phyloP scores from a whole-genome alignment of 2,113 vertebrate species.

The Urocolius indicus region DNA sequence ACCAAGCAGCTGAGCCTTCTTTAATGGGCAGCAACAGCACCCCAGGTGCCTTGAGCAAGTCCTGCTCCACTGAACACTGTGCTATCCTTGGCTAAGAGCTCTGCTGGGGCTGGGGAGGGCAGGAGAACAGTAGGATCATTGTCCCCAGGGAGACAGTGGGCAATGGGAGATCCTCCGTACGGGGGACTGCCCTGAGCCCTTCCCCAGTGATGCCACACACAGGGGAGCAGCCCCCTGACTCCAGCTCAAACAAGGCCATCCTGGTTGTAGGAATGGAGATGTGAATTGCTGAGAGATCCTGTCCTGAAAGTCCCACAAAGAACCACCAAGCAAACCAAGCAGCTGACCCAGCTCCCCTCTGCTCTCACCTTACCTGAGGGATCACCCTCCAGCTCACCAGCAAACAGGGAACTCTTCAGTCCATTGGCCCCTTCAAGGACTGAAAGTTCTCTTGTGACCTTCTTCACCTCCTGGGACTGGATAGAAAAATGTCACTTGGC shows the following conservation, averaged over 20 bases:
- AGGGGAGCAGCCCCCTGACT: neutral
- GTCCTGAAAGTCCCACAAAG: neutral
- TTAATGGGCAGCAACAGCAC: neutral
- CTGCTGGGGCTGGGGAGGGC: neutral
- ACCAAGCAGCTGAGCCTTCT: neutral
- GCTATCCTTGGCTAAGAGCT: neutral
- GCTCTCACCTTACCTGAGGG: neutral
- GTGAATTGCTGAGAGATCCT: neutral
- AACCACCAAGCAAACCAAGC: accelerated
- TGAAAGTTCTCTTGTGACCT: neutral
- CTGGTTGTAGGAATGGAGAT: neutral
- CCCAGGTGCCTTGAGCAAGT: neutral
- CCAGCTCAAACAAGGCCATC: neutral
- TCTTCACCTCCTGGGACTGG: neutral
- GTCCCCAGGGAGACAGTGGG: neutral
- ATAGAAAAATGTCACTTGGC: neutral
- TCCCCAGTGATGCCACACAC: accelerated
- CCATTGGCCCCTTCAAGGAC: accelerated
- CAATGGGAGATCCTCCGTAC: neutral
- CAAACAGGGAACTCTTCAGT: accelerated
- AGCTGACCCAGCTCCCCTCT: neutral
- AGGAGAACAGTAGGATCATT: accelerated
- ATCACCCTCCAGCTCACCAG: neutral
- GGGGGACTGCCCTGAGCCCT: neutral
- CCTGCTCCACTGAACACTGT: neutral